phyloP scores from a whole-genome alignment of 2,797 vertebrate genomes.

The Alfaro cultratus region DNA sequence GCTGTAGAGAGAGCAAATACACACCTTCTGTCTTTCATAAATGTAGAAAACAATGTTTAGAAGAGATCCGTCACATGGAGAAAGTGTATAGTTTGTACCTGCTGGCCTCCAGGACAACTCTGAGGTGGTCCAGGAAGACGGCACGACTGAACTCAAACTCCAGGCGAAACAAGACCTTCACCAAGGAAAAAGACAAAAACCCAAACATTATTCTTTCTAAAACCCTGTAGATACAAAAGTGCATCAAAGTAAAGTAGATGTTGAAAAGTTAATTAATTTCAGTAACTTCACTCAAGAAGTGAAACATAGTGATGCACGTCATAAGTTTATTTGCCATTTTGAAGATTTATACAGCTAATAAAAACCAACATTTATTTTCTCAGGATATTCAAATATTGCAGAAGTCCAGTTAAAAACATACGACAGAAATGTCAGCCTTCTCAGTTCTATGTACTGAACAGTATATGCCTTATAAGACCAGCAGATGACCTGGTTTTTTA shows the following conservation, averaged over 20 bases:
- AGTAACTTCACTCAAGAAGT: neutral
- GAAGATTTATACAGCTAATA: neutral
- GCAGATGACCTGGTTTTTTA: neutral
- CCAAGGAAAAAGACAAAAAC: neutral
- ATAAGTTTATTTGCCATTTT: neutral
- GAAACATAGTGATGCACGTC: neutral
- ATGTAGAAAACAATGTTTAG: neutral
- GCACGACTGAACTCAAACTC: slow-evolving; percentile 95
- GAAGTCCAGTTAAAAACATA: neutral
- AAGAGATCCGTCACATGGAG: neutral
- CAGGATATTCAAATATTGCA: neutral
- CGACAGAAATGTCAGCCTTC: neutral
- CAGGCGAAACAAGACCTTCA: slow-evolving; percentile 90
- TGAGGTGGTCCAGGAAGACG: slow-evolving; percentile 85
- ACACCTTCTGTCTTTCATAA: neutral
- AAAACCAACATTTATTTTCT: neutral
- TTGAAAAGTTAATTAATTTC: neutral
- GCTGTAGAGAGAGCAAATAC: slow-evolving; percentile 72
- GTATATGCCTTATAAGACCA: neutral
- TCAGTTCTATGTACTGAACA: neutral
- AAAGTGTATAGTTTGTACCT: slow-evolving; percentile 75
- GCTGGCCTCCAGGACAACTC: slow-evolving; percentile 83
- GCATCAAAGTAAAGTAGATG: neutral
- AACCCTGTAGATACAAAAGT: neutral
- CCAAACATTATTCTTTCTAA: neutral